Conservation (phyloP, 1,140 invertebrate genomes). For the Solen grandis region DNA sequence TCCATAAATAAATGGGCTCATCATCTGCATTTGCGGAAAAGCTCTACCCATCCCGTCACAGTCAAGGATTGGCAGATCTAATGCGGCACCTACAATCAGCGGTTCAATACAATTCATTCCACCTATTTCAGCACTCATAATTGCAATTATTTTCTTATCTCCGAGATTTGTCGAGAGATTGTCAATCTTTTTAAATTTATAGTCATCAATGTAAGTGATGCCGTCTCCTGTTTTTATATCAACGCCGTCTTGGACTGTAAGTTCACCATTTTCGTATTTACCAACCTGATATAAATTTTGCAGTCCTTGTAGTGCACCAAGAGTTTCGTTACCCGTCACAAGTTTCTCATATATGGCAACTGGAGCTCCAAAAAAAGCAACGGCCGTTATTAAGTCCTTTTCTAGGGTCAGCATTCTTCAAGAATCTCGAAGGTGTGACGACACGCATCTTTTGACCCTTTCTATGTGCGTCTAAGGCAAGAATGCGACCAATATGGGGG, state of each 20-base stretch:
- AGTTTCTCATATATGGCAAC: conserved; percentile 68
- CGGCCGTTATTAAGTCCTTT: conserved; percentile 61
- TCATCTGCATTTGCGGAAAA: conserved; percentile 78
- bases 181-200: conserved; percentile 28
- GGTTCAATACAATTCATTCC: conserved; percentile 76
- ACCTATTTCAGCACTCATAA: conserved; percentile 75
- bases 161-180: background rate
- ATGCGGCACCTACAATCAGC: conserved; percentile 69
- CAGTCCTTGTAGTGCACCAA: conserved; percentile 65
- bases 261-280: conserved; percentile 56
- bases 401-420: conserved; percentile 55
- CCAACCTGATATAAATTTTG: conserved; percentile 65
- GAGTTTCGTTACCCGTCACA: conserved; percentile 62
- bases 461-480: conserved; percentile 59
- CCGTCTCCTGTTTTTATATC: conserved; percentile 60
- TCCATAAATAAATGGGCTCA: conserved; percentile 73
- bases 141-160: conserved; percentile 61
- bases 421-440: conserved; percentile 58
- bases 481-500: conserved; percentile 67
- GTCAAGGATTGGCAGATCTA: conserved; percentile 72
- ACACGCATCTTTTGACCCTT: conserved; percentile 72
- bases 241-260: conserved; percentile 54
- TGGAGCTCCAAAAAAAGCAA: conserved; percentile 75
- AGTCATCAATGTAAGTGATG: conserved; percentile 68
- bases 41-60: conserved; percentile 78